Percentiles rank a stretch among this genome's conserved stretches.
These are phyloP conservation scores for Centropus unirufus DNA, from an alignment of 2,113 vertebrate species.

Conservation along the genomic window DNA sequence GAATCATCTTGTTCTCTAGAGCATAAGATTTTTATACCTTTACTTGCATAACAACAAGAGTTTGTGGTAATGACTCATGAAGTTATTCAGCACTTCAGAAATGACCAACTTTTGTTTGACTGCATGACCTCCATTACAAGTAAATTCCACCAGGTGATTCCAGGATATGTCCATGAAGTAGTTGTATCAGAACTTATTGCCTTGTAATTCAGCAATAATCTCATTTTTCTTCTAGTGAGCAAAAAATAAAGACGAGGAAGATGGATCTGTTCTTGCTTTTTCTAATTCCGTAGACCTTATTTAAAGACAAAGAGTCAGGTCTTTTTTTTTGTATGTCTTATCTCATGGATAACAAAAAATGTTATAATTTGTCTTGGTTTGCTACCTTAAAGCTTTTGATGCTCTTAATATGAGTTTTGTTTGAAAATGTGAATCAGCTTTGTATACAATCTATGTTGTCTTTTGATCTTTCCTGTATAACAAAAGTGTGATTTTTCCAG, in stretches of 20 bases:
- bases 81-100: slow-evolving; percentile 36
- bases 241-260: neutral
- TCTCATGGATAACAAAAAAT: neutral
- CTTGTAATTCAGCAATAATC: slow-evolving; percentile 3
- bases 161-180: neutral
- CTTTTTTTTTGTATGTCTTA: neutral
- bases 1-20: neutral
- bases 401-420: neutral
- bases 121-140: slow-evolving; percentile 1
- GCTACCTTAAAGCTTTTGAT: neutral
- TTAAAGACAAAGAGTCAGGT: neutral
- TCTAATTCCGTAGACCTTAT: neutral
- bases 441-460: neutral
- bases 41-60: neutral
- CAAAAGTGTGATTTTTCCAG: neutral
- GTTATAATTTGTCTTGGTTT: neutral
- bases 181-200: neutral
- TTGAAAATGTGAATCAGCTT: slow-evolving; percentile 14
- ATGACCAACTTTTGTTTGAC: slow-evolving; percentile 21
- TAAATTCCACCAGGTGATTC: slow-evolving; percentile 28
- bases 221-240: neutral
- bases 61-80: slow-evolving; percentile 28
- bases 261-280: neutral
- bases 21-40: neutral
- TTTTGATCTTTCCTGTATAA: slow-evolving; percentile 30